phyloP scores from a whole-genome alignment of 2,113 vertebrate species.

The Tricholaema leucomelas region DNA sequence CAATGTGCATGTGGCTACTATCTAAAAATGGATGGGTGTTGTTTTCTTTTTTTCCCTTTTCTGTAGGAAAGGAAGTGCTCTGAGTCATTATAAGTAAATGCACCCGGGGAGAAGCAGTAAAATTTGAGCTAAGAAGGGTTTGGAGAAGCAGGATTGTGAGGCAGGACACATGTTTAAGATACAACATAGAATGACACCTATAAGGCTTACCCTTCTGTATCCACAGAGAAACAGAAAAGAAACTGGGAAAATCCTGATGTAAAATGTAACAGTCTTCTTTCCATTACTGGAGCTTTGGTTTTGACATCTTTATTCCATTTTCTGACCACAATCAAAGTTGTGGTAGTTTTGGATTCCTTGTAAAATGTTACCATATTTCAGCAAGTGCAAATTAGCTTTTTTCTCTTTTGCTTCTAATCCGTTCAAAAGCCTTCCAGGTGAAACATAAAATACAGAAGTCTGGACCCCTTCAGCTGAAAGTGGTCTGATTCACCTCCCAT shows the following conservation, averaged over 20 bases:
- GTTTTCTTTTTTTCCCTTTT: not conserved
- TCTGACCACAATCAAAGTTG: not conserved
- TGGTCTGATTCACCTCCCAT: not conserved
- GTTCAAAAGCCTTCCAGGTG: not conserved
- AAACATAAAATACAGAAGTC: not conserved
- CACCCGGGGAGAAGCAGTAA: not conserved
- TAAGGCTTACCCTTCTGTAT: not conserved
- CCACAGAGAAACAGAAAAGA: not conserved
- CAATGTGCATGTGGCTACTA: not conserved
- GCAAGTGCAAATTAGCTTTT: not conserved
- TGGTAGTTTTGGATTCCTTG: not conserved
- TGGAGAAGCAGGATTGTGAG: not conserved
- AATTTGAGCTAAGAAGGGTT: not conserved
- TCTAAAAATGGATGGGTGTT: conserved; percentile 37
- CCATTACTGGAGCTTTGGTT: not conserved
- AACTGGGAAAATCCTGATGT: not conserved
- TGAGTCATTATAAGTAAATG: conserved; percentile 19
- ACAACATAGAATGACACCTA: conserved; percentile 7
- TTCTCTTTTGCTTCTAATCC: not conserved
- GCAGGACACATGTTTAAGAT: not conserved
- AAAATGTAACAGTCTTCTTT: not conserved
- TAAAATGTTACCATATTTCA: not conserved
- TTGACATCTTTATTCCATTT: not conserved
- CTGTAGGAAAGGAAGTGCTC: conserved; percentile 28
- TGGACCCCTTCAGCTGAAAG: not conserved